Evolutionary conservation across 2,888 invertebrate genomes (phyloP), one percentile per base, ranked within the genome.

Genomic region (Sipha maydis): DNA sequence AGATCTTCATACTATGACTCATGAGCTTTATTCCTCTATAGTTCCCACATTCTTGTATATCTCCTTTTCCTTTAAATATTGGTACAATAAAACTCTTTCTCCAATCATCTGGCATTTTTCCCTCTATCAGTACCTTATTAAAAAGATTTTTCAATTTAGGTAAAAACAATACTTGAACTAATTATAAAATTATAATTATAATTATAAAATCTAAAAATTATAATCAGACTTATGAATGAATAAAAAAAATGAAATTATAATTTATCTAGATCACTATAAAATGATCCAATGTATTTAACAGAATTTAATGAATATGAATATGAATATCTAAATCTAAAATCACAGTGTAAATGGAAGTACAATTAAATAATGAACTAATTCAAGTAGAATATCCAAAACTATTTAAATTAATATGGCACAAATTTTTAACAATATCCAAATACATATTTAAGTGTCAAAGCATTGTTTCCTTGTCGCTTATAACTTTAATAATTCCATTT

Each of bases 381-480:
- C 69, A 31, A 48, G 78, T 41, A 69, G 31, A 31, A 31, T 77
- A n/a, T 69, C n/a, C 48, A 34, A 56, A 7, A 83, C 31, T 56
- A 83, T 31, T 69, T 34, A 69, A 69, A 48, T 34, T 41, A 76
- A 31, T 69, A 69, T 85, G 85, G 85, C 85, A 85, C 85, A 69
- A 31, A 71, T 31, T 31, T 48, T 48, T 19, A 80, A 71, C 69
- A 3, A 34, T 67, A 41, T 78, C 41, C 54, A 54, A 76, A 41
- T 25, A 8, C 8, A 69, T 48, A 25, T 78, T 79, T 79, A 75
- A 48, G 48, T 82, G 80, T 88, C 92, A 93, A 83, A 95, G 95
- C 82, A 95, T 95, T 90, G 95, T 96, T 91, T 96, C 96, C 28
- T 95, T 95, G 91, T 96, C 96, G 91, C 96, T 96, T 78, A 96